These are phyloP conservation scores for Caenorhabditis zanzibari DNA, from an alignment of 2,888 invertebrate genomes.

Conservation along the genomic window DNA sequence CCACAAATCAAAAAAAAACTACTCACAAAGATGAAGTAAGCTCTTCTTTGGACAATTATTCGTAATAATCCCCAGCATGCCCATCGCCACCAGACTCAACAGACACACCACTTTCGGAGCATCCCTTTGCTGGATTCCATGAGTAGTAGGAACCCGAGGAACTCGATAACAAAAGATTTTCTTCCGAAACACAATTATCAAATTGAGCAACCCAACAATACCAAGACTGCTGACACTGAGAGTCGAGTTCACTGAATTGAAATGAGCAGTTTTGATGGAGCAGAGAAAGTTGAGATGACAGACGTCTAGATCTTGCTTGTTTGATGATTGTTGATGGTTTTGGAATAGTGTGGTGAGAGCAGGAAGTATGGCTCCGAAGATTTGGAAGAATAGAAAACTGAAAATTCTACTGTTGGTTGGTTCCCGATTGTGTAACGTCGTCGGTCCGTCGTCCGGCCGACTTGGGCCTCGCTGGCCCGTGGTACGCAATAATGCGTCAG, in stretches of 20 bases:
- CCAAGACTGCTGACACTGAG: conserved; percentile 28
- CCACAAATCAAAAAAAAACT: background rate
- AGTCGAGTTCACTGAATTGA: conserved; percentile 27
- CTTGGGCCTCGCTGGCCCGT: too few species aligned
- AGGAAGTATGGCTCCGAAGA: conserved; percentile 40
- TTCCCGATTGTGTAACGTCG: background rate
- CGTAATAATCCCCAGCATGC: conserved; percentile 19
- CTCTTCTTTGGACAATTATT: conserved; percentile 17
- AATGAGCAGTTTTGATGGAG: conserved; percentile 8
- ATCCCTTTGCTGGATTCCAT: conserved; percentile 30
- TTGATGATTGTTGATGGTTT: conserved; percentile 11
- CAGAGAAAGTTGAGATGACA: conserved; percentile 40
- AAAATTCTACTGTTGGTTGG: too few species aligned
- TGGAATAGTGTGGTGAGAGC: conserved; percentile 31
- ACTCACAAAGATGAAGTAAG: conserved; percentile 14
- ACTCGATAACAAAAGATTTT: conserved; percentile 22
- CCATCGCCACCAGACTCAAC: conserved; percentile 14
- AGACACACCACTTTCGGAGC: conserved; percentile 44
- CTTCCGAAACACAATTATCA: conserved; percentile 36
- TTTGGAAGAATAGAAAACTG: conserved; percentile 47
- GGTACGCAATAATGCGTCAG: too few species aligned
- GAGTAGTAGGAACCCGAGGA: conserved; percentile 12
- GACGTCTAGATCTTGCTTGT: conserved; percentile 13
- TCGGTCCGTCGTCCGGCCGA: too few species aligned
- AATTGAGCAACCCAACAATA: conserved; percentile 32